Conservation (phyloP, 2,797 vertebrate genomes). For the Clarias fuscus region DNA sequence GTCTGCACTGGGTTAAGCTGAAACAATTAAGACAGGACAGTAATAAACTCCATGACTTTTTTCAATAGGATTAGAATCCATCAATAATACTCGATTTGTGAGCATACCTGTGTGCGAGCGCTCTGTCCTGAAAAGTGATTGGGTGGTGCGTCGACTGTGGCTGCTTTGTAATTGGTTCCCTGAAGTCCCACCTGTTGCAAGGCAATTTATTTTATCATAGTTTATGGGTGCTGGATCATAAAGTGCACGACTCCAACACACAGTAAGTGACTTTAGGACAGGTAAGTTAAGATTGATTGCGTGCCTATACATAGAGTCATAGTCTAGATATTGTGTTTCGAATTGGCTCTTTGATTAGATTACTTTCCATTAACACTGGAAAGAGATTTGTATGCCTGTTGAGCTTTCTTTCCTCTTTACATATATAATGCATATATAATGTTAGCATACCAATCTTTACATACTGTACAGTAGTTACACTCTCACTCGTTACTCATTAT, state of each 20-base stretch:
- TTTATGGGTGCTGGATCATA: not conserved
- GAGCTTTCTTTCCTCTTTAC: not conserved
- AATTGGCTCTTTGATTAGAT: not conserved
- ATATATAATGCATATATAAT: not conserved
- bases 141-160: not conserved
- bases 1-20: too few species aligned
- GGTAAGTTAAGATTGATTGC: not conserved
- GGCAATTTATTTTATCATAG: not conserved
- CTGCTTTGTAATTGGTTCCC: not conserved
- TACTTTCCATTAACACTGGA: not conserved
- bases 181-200: not conserved
- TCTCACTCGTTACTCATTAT: not conserved
- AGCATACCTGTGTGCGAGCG: not conserved
- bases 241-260: not conserved
- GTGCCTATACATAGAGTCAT: not conserved
- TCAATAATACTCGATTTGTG: not conserved
- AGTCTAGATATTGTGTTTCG: not conserved
- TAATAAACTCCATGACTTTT: not conserved
- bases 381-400: not conserved
- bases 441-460: not conserved
- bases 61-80: not conserved
- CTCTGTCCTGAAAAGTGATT: not conserved
- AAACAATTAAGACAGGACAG: not conserved
- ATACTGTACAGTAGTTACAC: not conserved
- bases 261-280: not conserved